Conservation (phyloP, 2,113 vertebrate genomes). For the Channa maculata region DNA sequence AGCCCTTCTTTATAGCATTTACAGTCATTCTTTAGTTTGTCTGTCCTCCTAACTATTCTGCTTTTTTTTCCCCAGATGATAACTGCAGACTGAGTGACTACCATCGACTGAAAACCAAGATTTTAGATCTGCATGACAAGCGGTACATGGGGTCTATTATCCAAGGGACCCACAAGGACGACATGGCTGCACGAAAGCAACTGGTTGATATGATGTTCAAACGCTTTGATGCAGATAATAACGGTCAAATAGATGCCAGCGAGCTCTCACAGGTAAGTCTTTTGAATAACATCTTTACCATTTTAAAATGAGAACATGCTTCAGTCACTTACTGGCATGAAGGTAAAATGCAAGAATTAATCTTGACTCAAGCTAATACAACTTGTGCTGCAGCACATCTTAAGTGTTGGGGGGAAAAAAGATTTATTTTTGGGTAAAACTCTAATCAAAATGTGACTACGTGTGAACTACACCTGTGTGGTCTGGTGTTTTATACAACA, state of each 20-base stretch:
- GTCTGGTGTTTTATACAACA: conserved; percentile 18
- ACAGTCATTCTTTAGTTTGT: neutral
- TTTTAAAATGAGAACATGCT: neutral
- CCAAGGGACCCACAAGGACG: conserved; percentile 80
- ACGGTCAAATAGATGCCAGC: conserved; percentile 87
- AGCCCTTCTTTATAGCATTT: neutral
- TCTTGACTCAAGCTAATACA: neutral
- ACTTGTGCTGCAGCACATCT: neutral
- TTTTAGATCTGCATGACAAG: conserved; percentile 89
- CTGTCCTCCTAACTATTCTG: neutral
- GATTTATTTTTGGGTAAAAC: conserved; percentile 8
- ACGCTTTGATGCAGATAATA: conserved; percentile 90
- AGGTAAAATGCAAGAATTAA: neutral
- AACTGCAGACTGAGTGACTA: conserved; percentile 91
- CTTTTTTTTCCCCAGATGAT: conserved; percentile 82
- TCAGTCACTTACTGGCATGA: neutral
- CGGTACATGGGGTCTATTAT: conserved; percentile 80
- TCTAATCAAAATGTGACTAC: conserved; percentile 17
- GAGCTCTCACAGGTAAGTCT: conserved; percentile 92
- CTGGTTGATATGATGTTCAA: conserved; percentile 93
- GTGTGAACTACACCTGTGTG: conserved; percentile 18
- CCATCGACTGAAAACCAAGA: conserved; percentile 88
- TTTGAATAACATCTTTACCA: neutral
- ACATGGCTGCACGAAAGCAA: conserved; percentile 85
- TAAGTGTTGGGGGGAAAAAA: neutral